These are phyloP conservation scores for Myiothlypis coronata DNA, from an alignment of 2,797 vertebrate genomes.

Conservation along the genomic window DNA sequence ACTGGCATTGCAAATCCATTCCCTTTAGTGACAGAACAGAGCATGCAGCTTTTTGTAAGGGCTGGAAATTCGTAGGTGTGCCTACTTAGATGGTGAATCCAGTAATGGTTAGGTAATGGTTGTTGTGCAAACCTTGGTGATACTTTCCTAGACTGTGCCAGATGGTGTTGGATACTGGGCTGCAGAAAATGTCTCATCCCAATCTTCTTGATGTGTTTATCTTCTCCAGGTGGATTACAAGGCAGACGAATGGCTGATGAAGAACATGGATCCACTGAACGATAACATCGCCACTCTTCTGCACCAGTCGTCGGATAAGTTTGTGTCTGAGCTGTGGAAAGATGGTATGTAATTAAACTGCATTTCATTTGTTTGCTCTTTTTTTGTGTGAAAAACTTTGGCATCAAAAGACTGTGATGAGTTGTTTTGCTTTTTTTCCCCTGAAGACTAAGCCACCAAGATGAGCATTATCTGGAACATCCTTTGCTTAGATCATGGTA, in stretches of 20 bases:
- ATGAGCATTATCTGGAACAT: background rate
- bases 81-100: background rate
- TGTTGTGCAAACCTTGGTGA: background rate
- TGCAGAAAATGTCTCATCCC: background rate
- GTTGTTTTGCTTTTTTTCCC: background rate
- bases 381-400: background rate
- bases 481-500: background rate
- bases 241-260: constrained; percentile 97
- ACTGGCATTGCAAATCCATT: background rate
- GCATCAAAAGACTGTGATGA: background rate
- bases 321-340: constrained; percentile 95
- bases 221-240: constrained; percentile 92
- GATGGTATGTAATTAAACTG: constrained; percentile 81
- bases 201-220: background rate
- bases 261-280: constrained; percentile 98
- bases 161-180: background rate
- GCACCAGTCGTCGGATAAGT: constrained; percentile 94
- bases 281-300: constrained; percentile 93
- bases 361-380: background rate
- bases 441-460: background rate
- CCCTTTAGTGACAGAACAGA: background rate
- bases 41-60: background rate
- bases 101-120: background rate
- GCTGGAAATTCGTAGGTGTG: background rate
- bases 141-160: background rate